Percentiles rank a stretch among this genome's conserved stretches.
These are phyloP conservation scores for Tympanuchus pallidicinctus DNA, from an alignment of 2,113 vertebrate genomes.

Conservation along the genomic window DNA sequence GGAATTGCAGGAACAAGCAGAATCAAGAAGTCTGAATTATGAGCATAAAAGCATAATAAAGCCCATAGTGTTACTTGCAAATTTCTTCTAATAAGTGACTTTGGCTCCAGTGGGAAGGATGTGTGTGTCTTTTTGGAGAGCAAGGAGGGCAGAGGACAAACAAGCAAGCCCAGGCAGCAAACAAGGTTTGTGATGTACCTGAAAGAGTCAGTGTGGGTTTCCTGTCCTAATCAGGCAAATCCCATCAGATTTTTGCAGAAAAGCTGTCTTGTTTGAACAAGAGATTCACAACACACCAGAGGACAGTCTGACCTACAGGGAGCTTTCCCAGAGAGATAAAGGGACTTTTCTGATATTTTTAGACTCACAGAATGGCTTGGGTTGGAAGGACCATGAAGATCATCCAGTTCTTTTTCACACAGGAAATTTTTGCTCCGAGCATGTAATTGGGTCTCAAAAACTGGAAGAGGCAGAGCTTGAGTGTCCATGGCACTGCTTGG, in stretches of 20 bases:
- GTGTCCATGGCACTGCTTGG: not conserved
- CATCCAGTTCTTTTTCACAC: not conserved
- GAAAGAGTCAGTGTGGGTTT: not conserved
- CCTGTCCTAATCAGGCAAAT: not conserved
- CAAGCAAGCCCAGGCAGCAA: not conserved
- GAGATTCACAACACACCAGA: not conserved
- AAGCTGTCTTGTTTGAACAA: not conserved
- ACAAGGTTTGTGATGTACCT: not conserved
- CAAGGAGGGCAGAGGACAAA: not conserved
- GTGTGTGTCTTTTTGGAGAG: not conserved
- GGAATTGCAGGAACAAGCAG: not conserved
- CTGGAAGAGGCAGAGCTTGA: not conserved
- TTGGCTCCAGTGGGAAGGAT: not conserved
- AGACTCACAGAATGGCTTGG: too few relatives aligned
- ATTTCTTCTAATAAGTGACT: not conserved
- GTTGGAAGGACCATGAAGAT: too few relatives aligned
- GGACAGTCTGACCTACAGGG: not conserved
- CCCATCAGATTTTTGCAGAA: not conserved
- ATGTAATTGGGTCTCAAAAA: rapidly evolving
- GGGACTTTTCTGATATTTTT: not conserved
- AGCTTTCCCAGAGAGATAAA: not conserved
- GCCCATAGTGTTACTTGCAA: not conserved
- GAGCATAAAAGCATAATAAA: not conserved
- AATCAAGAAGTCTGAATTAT: not conserved
- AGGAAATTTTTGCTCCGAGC: not conserved